Conservation (phyloP, 2,888 invertebrate species). For the Acanthosepion pharaonis region DNA sequence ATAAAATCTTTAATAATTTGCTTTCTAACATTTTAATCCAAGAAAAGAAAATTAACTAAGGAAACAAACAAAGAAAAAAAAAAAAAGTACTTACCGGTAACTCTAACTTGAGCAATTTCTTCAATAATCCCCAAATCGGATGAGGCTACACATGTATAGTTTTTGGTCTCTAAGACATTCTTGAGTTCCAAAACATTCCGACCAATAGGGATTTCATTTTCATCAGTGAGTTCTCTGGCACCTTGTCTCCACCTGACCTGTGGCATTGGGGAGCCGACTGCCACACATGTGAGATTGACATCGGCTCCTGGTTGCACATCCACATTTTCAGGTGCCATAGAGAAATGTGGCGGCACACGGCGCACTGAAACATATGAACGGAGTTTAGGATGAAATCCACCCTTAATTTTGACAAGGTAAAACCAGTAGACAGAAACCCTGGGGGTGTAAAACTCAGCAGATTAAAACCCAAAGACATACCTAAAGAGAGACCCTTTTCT, state of each 20-base stretch:
- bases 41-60: background rate
- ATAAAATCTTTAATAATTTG: background rate
- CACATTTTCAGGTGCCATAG: slow-evolving; percentile 88
- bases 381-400: slow-evolving; percentile 33
- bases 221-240: slow-evolving; percentile 75
- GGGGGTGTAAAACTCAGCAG: background rate
- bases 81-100: slow-evolving; percentile 40
- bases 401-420: background rate
- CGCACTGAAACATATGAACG: slow-evolving; percentile 82
- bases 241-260: slow-evolving; percentile 83
- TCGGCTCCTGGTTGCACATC: slow-evolving; percentile 94
- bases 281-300: slow-evolving; percentile 95
- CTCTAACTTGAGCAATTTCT: slow-evolving; percentile 43
- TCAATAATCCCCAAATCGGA: slow-evolving; percentile 83
- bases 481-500: background rate
- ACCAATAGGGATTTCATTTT: slow-evolving; percentile 77
- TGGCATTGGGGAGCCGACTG: slow-evolving; percentile 98
- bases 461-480: slow-evolving; percentile 20
- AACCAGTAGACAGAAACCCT: background rate
- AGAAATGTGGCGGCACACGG: slow-evolving; percentile 95
- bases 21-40: background rate
- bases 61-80: background rate
- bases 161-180: slow-evolving; percentile 92
- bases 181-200: slow-evolving; percentile 89
- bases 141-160: slow-evolving; percentile 97